Evolutionary conservation across 2,888 invertebrate species (phyloP).

Genomic region (Caenorhabditis sp.): DNA sequence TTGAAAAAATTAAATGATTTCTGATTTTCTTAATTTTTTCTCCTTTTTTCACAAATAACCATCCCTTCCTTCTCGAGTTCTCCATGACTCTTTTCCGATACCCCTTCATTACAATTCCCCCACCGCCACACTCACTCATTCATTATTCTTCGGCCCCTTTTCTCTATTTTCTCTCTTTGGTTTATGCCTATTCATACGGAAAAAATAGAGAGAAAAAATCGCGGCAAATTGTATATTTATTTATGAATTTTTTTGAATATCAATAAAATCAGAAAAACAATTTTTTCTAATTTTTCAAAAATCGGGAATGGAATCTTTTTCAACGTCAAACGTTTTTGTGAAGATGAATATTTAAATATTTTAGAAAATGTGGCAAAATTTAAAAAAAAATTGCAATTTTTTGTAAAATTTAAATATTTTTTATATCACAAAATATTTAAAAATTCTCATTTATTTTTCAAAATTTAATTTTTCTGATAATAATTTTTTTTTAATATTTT

Average conservation of each 20-base stretch:
- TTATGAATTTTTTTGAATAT: neutral
- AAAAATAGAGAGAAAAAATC: neutral
- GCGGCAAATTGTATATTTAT: no score
- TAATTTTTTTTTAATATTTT: neutral
- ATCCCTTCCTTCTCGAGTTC: no score
- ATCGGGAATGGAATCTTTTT: no score
- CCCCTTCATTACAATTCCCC: neutral
- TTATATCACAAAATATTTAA: neutral
- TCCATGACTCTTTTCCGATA: neutral
- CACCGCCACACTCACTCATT: neutral
- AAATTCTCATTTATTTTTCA: neutral
- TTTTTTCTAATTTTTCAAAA: neutral
- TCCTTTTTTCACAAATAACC: neutral
- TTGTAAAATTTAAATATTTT: neutral
- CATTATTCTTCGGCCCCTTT: conserved; percentile 3
- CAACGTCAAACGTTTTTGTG: no score
- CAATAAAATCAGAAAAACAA: neutral
- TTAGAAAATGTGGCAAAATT: neutral
- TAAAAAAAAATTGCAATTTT: neutral
- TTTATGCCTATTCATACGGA: neutral
- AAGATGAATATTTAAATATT: neutral
- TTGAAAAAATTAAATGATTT: no score
- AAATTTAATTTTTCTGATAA: neutral
- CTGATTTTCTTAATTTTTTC: neutral
- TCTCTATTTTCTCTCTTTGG: neutral